Base-by-base conservation (phyloP, 92 coral and sea anemone species). In the Umimayanthus kanabou region DNA sequence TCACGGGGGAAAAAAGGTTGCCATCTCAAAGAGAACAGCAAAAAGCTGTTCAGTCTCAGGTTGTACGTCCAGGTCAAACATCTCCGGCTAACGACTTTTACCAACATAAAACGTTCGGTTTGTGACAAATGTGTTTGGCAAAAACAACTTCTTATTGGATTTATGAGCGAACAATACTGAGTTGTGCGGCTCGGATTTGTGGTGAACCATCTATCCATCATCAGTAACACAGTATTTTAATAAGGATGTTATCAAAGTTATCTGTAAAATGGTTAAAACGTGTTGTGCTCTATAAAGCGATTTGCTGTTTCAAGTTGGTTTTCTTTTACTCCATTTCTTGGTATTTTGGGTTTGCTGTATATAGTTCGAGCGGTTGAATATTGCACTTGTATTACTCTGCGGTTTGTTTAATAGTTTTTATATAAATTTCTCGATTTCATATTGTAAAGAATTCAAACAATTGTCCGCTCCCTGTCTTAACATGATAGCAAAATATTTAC, bases 401-500 rank as follows among this genome's bases (percentile, higher is more conserved):
- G 37, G 30, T 28, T 77, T 77, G 58, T 23, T 43, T 65, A 80
- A 57, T 7, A 75, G 11, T 15, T 75, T 23, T 81, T 81, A 39
- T 81, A 65, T 76, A 81, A 81, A 39, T 65, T 81, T 40, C 58
- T 81, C 67, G 45, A 45, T 83, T 67, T 69, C 66, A 70, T 47
- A 71, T 83, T 69, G 77, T 42, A 69, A 83, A 70, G 77, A 70
- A 83, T 83, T 15, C 77, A 83, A 83, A 70, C 87, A 83, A 83
- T 45, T 70, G 77, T 45, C 64, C 73, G 57, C 87, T 81, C 78
- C 61, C 87, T 69, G 87, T 28, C 23, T 83, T 82, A 72, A 83
- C 66, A 33, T 47, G 78, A 70, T 83, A 72, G 78, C 78, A 83
- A 67, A 67, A 83, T 83, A 83, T 83, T 83, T 83, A 83, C 77